phyloP scores from a whole-genome alignment of 2,888 invertebrate species.

The Nasonia oneida region DNA sequence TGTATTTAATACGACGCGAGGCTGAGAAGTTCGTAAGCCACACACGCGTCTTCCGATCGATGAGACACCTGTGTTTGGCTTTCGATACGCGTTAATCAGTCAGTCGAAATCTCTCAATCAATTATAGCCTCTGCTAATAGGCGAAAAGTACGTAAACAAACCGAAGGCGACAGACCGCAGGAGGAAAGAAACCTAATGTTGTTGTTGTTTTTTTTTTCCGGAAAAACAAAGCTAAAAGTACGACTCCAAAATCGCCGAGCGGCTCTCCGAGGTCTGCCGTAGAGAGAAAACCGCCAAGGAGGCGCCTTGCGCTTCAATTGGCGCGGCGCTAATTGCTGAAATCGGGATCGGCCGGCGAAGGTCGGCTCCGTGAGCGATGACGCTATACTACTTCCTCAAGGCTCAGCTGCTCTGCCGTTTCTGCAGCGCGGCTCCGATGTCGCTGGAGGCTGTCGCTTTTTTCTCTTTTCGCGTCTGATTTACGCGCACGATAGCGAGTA shows the following conservation, averaged over 20 bases:
- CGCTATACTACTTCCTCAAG: conserved; percentile 6
- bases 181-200: not conserved
- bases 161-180: too few species aligned
- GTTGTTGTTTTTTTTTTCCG: not conserved
- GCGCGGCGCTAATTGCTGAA: conserved; percentile 52
- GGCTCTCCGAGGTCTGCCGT: not conserved
- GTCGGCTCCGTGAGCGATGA: not conserved
- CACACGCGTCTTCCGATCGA: not conserved
- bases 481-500: not conserved
- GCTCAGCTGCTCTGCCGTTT: not conserved
- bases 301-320: conserved; percentile 44
- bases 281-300: not conserved
- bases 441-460: not conserved
- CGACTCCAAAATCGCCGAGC: not conserved
- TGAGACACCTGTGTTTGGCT: not conserved
- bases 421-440: not conserved
- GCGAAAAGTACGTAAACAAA: not conserved
- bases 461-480: not conserved
- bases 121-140: not conserved
- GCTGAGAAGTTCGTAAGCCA: not conserved
- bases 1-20: not conserved
- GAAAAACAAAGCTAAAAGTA: not conserved
- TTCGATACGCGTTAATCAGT: not conserved
- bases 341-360: conserved; percentile 49
- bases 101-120: not conserved